Base-by-base conservation (phyloP, 1,140 invertebrate genomes). In the Zaprionus capensis region DNA sequence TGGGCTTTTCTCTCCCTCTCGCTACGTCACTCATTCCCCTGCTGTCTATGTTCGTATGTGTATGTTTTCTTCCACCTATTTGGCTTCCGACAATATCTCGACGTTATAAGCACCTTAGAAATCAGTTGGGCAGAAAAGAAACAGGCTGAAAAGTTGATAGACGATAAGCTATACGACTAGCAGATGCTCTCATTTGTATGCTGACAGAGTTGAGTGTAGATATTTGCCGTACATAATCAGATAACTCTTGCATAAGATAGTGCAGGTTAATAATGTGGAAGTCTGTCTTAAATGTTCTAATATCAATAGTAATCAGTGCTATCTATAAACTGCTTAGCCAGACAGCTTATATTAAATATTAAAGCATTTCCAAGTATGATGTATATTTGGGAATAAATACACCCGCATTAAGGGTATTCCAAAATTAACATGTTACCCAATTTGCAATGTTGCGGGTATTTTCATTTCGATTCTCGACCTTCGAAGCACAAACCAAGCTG, bases 21-120 rank as follows among this genome's bases (percentile, higher is more conserved):
- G 75, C 75, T 44, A 22, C 59, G 24, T 64, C 31, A 11, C 31
- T 34, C 31, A 34, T 34, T 34, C 68, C 58, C 51, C 62, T 72
- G 41, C 46, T 51, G n/a, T 46, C n/a, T 46, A 46, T 46, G 7
- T n/a, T 44, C 7, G 15, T 44, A 5, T 44, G 46, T 49, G 17
- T 49, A 12, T 51, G 20, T 51, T 51, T 72, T 76, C 74, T 80
- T 80, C 68, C 65, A 80, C 61, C 49, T 70, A 51, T 70, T 81
- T 81, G 64, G 65, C 70, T 77, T 73, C 66, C 67, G 28, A 80
- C 75, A 65, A 71, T 75, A 55, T 59, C 41, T 49, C 70, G 53
- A 70, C 46, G 46, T 55, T 77, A 71, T 80, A 76, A 77, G 65
- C 69, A 78, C 80, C 75, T 82, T 74, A 68, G 74, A 78, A 81